Percentiles rank a stretch among this genome's conserved stretches.
Evolutionary conservation across 2,888 invertebrate genomes (phyloP).

Genomic region (Drosophila mettleri): DNA sequence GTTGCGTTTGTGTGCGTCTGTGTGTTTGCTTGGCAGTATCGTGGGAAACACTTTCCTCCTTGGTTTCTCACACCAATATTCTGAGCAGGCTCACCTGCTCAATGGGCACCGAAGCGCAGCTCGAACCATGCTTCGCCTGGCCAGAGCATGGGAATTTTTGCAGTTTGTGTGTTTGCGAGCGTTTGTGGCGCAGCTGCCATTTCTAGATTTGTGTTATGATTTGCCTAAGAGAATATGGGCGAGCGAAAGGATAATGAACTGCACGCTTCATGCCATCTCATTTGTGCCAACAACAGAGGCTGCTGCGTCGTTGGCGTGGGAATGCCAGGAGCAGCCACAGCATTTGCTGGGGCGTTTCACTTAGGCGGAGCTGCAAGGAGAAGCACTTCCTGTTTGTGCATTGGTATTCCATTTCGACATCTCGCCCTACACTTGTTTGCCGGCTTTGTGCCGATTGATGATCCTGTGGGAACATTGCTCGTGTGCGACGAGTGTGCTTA

Average conservation of each 20-base stretch:
- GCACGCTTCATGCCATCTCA: constrained; percentile 63
- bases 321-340: constrained; percentile 35
- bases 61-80: constrained; percentile 84
- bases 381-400: constrained; percentile 69
- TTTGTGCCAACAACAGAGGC: constrained; percentile 33
- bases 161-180: constrained; percentile 46
- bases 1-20: constrained; percentile 40
- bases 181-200: constrained; percentile 70
- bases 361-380: constrained; percentile 43
- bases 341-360: constrained; percentile 56
- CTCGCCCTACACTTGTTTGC: constrained; percentile 66
- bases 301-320: constrained; percentile 58
- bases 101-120: constrained; percentile 56
- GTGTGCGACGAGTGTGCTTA: constrained; percentile 79
- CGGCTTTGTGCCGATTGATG: constrained; percentile 46
- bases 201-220: constrained; percentile 81
- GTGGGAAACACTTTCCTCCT: constrained; percentile 85
- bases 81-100: constrained; percentile 83
- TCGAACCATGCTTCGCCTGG: constrained; percentile 21
- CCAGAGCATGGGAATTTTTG: constrained; percentile 78
- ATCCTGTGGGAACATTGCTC: constrained; percentile 75
- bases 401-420: constrained; percentile 59
- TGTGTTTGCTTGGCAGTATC: constrained; percentile 65
- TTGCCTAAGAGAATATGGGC: constrained; percentile 59
- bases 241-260: constrained; percentile 74